Evolutionary conservation across 2,888 invertebrate species (phyloP).

Genomic region (Macrostomum cliftonense): DNA sequence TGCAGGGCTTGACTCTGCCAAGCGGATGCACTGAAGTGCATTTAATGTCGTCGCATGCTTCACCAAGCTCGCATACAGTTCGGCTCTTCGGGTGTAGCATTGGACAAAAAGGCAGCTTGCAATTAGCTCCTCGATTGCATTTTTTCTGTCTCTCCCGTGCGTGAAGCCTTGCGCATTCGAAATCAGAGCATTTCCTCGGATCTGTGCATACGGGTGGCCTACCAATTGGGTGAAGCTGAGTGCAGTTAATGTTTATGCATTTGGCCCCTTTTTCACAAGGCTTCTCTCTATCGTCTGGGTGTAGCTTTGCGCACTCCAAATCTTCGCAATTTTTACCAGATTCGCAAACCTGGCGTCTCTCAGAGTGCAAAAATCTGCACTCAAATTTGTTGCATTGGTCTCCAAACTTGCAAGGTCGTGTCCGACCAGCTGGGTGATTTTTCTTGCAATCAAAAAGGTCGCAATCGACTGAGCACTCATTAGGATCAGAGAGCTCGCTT

Average conservation of each 20-base stretch:
- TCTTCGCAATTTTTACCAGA: neutral
- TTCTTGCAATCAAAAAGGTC: neutral
- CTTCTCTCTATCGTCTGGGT: neutral
- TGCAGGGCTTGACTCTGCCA: too few species aligned
- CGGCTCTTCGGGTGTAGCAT: too few species aligned
- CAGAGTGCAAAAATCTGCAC: neutral
- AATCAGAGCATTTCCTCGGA: too few species aligned
- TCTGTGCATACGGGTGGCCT: too few species aligned
- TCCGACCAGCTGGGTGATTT: slow-evolving; percentile 1
- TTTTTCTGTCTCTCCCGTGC: too few species aligned
- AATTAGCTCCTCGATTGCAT: too few species aligned
- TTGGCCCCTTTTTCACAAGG: neutral
- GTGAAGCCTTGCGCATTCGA: too few species aligned
- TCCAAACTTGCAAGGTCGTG: neutral
- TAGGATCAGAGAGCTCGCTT: neutral
- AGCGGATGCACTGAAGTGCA: too few species aligned
- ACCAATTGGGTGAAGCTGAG: neutral
- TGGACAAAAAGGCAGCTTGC: too few species aligned
- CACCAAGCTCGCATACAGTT: too few species aligned
- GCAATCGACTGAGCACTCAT: neutral
- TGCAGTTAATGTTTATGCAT: neutral
- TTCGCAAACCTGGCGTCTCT: neutral
- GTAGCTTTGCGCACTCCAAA: neutral
- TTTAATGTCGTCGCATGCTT: too few species aligned
- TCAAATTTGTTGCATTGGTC: neutral